Base-by-base conservation (phyloP, 2,888 invertebrate genomes). In the Galeopsomyia nigrocyanea region DNA sequence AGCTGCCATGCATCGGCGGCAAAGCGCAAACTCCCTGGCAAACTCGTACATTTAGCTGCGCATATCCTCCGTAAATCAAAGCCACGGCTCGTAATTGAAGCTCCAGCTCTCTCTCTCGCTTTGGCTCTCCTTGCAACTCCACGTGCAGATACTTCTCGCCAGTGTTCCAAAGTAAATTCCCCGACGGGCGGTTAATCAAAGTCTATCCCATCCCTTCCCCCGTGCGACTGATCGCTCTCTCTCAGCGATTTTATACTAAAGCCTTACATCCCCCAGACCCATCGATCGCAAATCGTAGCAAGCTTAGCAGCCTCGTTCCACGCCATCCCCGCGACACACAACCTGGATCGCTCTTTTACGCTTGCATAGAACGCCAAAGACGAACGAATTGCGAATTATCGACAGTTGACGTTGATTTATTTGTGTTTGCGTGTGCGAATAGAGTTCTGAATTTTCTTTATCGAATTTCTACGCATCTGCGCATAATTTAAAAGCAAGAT, bases 171-270 rank as follows among this genome's bases (percentile, higher is more conserved):
- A 71, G 56, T 67, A 51, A 62, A 56, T 62, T 72, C 49, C 66
- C 51, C 51, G 13, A 67, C 62, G 51, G 39, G 56, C 46, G 51
- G 51, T 67, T 67, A 72, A 72, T 72, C 62, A 56, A 72, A 63
- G 51, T 46, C 50, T 21, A 51, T 17, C 39, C 13, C 39, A 1
- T 39, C 7, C 10, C 13, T 1, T 7, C 7, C 39, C 7, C 39
- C 7, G 1, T 22, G 26, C 61, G 14, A 71, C 26, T 53, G 71
- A 71, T 71, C 71, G 71, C 47, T 19, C 26, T 26, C n/a, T n/a
- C n/a, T n/a, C n/a, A n/a, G 60, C 65, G 65, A 71, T 71, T 39
- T 39, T 39, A 39, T 71, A 71, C 60, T 46, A 16, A 49, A 50
- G 61, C 61, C 13, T 39, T n/a, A n/a, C 14, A 0, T 1, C 58